A percentile compares a stretch with the other conserved stretches of the same genome.
Conservation (phyloP, 1,140 invertebrate genomes). For the Reticulitermes speratus region DNA sequence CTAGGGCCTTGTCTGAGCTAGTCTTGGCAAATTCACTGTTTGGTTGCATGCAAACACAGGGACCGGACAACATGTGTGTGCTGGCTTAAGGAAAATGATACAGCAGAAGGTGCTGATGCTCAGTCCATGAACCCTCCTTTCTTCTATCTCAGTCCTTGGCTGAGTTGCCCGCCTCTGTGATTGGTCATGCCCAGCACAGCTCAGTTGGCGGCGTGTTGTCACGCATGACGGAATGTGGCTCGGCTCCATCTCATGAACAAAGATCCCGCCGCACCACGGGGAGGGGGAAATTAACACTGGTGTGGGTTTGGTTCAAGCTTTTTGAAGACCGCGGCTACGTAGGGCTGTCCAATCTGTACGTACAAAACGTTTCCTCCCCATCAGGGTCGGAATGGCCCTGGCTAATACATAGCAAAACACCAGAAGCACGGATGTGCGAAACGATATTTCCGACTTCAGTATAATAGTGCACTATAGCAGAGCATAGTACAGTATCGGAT, state of each 20-base stretch:
- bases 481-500: too few species aligned
- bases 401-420: not conserved
- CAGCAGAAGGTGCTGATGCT: not conserved
- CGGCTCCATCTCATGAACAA: constrained; percentile 26
- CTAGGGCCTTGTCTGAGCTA: too few species aligned
- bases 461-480: too few species aligned
- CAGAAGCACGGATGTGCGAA: not conserved
- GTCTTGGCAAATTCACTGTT: too few species aligned
- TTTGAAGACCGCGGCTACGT: constrained; percentile 22
- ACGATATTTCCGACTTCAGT: too few species aligned
- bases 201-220: not conserved
- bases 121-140: too few species aligned
- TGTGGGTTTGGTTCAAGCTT: constrained; percentile 26
- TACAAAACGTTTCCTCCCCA: not conserved
- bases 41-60: too few species aligned
- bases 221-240: constrained; percentile 33
- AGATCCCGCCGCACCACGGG: constrained; percentile 22
- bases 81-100: not conserved
- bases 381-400: not conserved
- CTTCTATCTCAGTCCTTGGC: too few species aligned
- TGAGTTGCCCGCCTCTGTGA: not conserved
- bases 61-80: too few species aligned
- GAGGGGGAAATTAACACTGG: constrained; percentile 32
- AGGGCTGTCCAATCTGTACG: constrained; percentile 11
- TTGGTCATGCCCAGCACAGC: constrained; percentile 16